Evolutionary conservation across 2,797 vertebrate genomes (phyloP).

Genomic region (Leucoraja ocellata): DNA sequence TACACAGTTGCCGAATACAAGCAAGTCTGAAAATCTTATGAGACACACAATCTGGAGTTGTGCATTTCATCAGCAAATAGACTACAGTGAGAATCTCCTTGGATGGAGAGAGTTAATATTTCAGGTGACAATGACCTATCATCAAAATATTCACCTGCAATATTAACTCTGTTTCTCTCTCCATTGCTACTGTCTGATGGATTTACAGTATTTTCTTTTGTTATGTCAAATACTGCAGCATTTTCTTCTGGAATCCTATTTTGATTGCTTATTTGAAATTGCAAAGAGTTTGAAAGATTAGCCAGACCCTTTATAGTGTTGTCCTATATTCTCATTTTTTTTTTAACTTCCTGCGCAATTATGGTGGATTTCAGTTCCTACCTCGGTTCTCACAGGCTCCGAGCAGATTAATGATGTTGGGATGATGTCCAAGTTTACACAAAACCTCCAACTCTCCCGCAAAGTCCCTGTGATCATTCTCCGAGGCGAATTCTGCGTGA

Average conservation of each 20-base stretch:
- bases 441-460: slow-evolving; percentile 94
- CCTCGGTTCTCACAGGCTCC: slow-evolving; percentile 97
- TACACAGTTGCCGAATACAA: neutral
- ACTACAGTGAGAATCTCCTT: no score
- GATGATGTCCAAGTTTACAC: slow-evolving; percentile 94
- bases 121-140: no score
- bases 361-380: slow-evolving; percentile 49
- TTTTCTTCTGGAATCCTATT: neutral
- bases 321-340: no score
- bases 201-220: no score
- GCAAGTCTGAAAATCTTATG: neutral
- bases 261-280: neutral
- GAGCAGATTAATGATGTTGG: slow-evolving; percentile 95
- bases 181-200: no score
- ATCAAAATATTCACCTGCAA: no score
- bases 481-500: slow-evolving; percentile 86
- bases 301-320: neutral
- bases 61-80: neutral
- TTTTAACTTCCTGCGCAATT: neutral
- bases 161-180: no score
- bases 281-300: neutral
- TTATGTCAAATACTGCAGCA: no score
- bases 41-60: neutral
- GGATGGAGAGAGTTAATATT: no score
- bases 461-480: slow-evolving; percentile 96